Evolutionary conservation across 35 echinoderm and acorn worm species (phyloP), one percentile per base, ranked within the genome.

Genomic region (Diadema setosum): DNA sequence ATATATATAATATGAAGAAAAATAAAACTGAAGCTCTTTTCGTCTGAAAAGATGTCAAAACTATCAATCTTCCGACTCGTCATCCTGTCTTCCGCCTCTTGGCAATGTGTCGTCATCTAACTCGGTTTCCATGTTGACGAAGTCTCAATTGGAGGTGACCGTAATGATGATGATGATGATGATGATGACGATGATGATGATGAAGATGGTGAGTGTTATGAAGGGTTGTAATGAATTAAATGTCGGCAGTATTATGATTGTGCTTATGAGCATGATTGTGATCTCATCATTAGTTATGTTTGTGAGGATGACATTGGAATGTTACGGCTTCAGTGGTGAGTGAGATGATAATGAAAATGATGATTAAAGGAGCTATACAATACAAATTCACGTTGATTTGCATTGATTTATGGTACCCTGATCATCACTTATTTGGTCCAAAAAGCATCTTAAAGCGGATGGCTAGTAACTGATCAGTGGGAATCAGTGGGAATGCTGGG

Each of bases 1-100:
- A 78, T 78, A 78, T 78, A 78, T 78, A 78, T 78, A 78, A 36
- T 36, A 78, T 36, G 73, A 78, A 41, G 40, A 42, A 42, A 78
- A 35, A 78, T 15, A 5, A 4, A 0, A 59, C 56, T 15, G 29
- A 59, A 23, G 56, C 2, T 59, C 20, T 59, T 59, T 55, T 59
- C 1, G 56, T n/a, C 3, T 18, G 17, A 27, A 6, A 21, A 8
- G 17, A n/a, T 60, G 9, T 12, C 5, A 60, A 6, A 60, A 4
- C 21, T 60, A 24, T 15, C 17, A 18, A 27, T 60, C 9, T 16
- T n/a, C 0, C 21, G 21, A 12, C 21, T 55, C 21, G 14, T 12
- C 21, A 16, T 24, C 30, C 30, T n/a, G n/a, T n/a, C n/a, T n/a
- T n/a, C n/a, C n/a, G n/a, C n/a, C n/a, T n/a, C n/a, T n/a, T n/a